Conservation (phyloP, 2,113 vertebrate species). For the Heterotis niloticus region DNA sequence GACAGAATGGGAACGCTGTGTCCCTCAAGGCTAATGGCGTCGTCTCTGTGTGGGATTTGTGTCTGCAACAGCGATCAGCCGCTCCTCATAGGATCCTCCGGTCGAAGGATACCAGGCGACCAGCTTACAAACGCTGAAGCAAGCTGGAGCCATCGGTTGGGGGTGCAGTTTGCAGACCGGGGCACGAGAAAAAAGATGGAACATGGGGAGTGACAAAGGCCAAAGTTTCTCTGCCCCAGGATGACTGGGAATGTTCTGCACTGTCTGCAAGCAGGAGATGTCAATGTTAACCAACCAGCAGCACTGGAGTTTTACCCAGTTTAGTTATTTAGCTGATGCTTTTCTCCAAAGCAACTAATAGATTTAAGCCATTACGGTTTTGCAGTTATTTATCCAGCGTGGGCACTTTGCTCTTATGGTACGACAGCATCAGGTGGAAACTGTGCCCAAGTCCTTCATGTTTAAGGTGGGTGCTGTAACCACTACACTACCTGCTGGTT, state of each 20-base stretch:
- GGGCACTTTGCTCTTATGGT: too few species aligned
- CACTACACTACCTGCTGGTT: too few species aligned
- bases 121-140: neutral
- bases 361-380: too few species aligned
- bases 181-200: neutral
- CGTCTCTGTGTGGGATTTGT: neutral
- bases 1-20: conserved; percentile 1
- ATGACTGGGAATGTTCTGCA: too few species aligned
- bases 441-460: too few species aligned
- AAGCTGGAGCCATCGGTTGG: neutral
- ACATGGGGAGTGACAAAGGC: neutral
- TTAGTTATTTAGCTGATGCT: neutral
- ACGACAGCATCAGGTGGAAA: too few species aligned
- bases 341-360: neutral
- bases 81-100: neutral
- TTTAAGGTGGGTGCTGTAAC: too few species aligned
- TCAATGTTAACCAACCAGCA: too few species aligned
- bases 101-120: neutral
- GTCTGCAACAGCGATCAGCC: neutral
- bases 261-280: too few species aligned
- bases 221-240: neutral
- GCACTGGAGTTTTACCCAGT: too few species aligned
- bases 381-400: too few species aligned
- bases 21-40: neutral
- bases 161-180: too few species aligned